Evolutionary conservation across 2,797 vertebrate species (phyloP).

Genomic region (Hyperoplus lanceolatus): DNA sequence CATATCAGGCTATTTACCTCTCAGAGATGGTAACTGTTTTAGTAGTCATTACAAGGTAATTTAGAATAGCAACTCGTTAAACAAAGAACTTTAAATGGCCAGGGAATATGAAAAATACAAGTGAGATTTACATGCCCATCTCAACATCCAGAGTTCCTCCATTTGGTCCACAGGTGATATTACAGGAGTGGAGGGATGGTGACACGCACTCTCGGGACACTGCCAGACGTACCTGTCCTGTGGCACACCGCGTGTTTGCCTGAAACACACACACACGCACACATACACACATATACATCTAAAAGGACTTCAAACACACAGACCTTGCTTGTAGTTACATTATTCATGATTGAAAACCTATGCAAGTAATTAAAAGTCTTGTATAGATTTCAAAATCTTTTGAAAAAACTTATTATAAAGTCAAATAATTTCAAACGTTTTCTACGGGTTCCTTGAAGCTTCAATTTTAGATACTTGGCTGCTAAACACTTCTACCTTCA

Average conservation of each 20-base stretch:
- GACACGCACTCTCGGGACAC: conserved; percentile 86
- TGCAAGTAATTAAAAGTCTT: not conserved
- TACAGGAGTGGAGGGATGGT: conserved; percentile 85
- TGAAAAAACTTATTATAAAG: not conserved
- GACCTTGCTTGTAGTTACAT: conserved; percentile 39
- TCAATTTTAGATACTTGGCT: not conserved
- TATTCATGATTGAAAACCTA: conserved; percentile 23
- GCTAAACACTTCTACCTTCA: not conserved
- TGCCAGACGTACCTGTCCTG: conserved; percentile 88
- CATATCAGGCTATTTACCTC: not conserved
- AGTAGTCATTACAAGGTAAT: not conserved
- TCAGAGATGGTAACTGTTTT: not conserved
- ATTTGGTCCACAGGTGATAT: conserved; percentile 83
- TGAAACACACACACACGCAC: conserved; percentile 56
- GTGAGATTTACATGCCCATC: conserved; percentile 90
- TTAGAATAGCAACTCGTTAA: not conserved
- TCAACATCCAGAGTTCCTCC: conserved; percentile 88
- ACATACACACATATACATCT: conserved; percentile 16
- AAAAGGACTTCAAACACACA: conserved; percentile 23
- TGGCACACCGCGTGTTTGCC: conserved; percentile 88
- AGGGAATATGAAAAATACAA: not conserved
- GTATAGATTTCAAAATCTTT: not conserved
- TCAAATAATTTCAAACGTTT: conserved; percentile 2
- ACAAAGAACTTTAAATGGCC: not conserved
- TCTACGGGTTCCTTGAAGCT: not conserved